Conservation (phyloP, 1,140 invertebrate species). For the Elymnias hypermnestra region DNA sequence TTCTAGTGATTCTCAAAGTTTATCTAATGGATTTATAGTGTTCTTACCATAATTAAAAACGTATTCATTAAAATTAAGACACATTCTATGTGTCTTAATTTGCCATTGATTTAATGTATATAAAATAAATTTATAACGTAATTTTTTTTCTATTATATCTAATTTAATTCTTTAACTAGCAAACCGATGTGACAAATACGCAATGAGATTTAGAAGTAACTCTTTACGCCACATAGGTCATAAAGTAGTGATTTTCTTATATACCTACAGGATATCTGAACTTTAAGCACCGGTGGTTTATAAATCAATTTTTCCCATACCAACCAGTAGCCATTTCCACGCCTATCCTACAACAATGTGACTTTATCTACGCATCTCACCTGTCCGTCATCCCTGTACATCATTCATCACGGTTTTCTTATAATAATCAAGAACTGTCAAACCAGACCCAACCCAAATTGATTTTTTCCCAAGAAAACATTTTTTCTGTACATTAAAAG, state of each 20-base stretch:
- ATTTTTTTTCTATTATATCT: too few relatives aligned
- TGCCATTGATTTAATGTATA: too few relatives aligned
- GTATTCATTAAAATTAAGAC: neutral
- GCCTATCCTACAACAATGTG: conserved; percentile 55
- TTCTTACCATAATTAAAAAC: too few relatives aligned
- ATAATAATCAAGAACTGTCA: conserved; percentile 59
- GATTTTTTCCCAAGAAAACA: conserved; percentile 56
- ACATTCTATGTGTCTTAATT: too few relatives aligned
- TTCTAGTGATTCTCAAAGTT: conserved; percentile 32
- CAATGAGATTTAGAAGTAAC: too few relatives aligned
- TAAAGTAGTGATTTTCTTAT: too few relatives aligned
- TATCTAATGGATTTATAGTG: too few relatives aligned
- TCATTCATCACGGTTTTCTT: conserved; percentile 58
- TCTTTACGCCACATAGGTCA: too few relatives aligned
- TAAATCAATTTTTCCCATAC: conserved; percentile 28
- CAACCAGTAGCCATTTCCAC: conserved; percentile 27
- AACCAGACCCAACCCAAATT: conserved; percentile 59
- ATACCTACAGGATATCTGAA: too few relatives aligned
- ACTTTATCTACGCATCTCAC: conserved; percentile 51
- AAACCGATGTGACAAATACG: too few relatives aligned
- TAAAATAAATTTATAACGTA: too few relatives aligned
- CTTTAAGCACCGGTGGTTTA: conserved; percentile 34
- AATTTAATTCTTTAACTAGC: too few relatives aligned
- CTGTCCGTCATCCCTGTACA: conserved; percentile 37
- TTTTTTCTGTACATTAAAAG: conserved; percentile 38